These are phyloP conservation scores for Strigamia maritima DNA, from an alignment of 2,888 invertebrate genomes.

Conservation along the genomic window DNA sequence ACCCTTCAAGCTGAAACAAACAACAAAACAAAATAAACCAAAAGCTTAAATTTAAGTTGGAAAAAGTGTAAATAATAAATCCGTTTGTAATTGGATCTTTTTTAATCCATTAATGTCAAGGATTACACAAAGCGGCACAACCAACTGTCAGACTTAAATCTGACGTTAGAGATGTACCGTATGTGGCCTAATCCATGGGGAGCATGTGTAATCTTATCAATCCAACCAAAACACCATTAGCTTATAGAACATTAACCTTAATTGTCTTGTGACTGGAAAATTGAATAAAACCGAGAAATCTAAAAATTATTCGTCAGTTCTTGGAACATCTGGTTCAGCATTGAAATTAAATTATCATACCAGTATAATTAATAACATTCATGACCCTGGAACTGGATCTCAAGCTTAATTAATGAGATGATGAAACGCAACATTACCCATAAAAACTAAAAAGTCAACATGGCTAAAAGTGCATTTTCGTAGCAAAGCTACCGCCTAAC, in stretches of 20 bases:
- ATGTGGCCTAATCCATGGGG: background rate
- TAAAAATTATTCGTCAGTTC: no score
- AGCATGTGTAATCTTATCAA: background rate
- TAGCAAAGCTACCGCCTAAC: no score
- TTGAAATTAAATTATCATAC: no score
- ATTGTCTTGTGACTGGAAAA: background rate
- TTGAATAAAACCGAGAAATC: background rate
- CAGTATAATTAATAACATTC: no score
- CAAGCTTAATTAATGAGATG: no score
- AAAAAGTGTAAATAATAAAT: no score
- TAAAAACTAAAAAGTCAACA: no score
- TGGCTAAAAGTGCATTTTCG: no score
- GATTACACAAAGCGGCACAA: background rate
- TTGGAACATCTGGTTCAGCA: no score
- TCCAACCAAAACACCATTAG: background rate
- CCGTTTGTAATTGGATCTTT: background rate
- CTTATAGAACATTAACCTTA: no score
- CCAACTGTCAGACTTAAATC: background rate
- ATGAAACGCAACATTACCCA: no score
- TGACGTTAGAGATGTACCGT: background rate
- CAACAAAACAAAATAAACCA: background rate
- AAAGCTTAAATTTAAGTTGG: background rate
- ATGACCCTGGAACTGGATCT: no score
- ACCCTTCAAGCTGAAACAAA: background rate
- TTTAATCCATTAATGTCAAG: background rate